A percentile compares a stretch with the other conserved stretches of the same genome.
Evolutionary conservation across 2,888 invertebrate genomes (phyloP).

Genomic region (Parochlus steinenii): DNA sequence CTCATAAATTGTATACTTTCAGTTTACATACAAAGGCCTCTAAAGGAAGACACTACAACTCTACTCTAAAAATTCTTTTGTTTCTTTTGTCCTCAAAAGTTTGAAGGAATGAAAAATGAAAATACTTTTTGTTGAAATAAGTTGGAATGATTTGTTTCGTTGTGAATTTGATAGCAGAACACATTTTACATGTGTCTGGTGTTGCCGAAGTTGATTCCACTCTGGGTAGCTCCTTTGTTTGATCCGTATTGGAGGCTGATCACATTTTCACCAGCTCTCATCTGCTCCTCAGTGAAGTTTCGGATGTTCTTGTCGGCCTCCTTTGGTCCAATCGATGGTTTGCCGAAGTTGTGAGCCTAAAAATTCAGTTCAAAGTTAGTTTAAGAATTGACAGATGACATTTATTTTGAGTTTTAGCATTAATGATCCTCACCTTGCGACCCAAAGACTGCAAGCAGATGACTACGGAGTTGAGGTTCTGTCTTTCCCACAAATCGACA

Average conservation of each 20-base stretch:
- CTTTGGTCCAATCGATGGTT: conserved; percentile 87
- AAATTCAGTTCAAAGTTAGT: too few relatives aligned
- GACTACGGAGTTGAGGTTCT: conserved; percentile 91
- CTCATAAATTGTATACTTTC: too few relatives aligned
- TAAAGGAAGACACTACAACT: too few relatives aligned
- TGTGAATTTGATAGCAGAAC: too few relatives aligned
- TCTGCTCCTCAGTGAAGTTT: conserved; percentile 85
- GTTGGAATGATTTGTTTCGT: too few relatives aligned
- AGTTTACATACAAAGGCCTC: too few relatives aligned
- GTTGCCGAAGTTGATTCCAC: conserved; percentile 93
- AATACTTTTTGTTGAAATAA: too few relatives aligned
- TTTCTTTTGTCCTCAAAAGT: too few relatives aligned
- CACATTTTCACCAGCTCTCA: conserved; percentile 81
- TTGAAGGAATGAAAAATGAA: too few relatives aligned
- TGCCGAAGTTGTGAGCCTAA: conserved; percentile 64
- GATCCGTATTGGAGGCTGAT: conserved; percentile 93
- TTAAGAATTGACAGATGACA: neutral
- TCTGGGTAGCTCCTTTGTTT: conserved; percentile 94
- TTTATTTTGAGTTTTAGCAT: neutral
- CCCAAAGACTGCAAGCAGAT: conserved; percentile 89
- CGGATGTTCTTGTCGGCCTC: conserved; percentile 91
- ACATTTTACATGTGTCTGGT: conserved; percentile 83
- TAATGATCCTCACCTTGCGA: conserved; percentile 54
- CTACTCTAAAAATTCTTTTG: too few relatives aligned
- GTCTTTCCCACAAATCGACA: conserved; percentile 91